These are phyloP conservation scores for Prochilodus magdalenae DNA, from an alignment of 2,113 vertebrate species.

Conservation along the genomic window DNA sequence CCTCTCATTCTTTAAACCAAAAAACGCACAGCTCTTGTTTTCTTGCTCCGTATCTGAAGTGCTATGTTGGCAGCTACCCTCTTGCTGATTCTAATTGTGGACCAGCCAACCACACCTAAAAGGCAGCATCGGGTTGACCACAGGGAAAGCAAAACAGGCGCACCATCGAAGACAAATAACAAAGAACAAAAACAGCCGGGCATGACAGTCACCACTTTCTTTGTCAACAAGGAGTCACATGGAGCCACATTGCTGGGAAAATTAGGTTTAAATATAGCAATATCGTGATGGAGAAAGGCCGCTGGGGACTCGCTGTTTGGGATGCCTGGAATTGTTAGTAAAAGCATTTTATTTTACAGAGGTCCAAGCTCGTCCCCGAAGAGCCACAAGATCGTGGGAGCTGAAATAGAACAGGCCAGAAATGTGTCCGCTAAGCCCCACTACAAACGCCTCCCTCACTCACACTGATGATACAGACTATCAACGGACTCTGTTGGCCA, in stretches of 20 bases:
- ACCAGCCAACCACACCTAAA: slow-evolving; percentile 65
- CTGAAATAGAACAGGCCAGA: slow-evolving; percentile 7
- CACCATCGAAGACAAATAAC: not conserved
- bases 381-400: slow-evolving; percentile 2
- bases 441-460: not conserved
- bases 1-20: not conserved
- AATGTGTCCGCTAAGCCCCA: not conserved
- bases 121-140: slow-evolving; percentile 45
- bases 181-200: not conserved
- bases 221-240: not conserved
- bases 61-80: slow-evolving; percentile 58
- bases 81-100: slow-evolving; percentile 67
- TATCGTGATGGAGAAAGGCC: not conserved
- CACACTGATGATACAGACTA: not conserved
- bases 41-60: slow-evolving; percentile 41
- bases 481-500: not conserved
- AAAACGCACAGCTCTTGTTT: slow-evolving; percentile 21
- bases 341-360: not conserved
- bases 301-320: not conserved
- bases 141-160: slow-evolving; percentile 49
- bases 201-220: not conserved
- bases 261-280: not conserved
- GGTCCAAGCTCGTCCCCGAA: not conserved
- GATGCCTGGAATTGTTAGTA: not conserved
- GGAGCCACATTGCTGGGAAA: not conserved